Evolutionary conservation across 2,113 vertebrate genomes (phyloP), one percentile per base, ranked within the genome.

Genomic region (Syngnathus scovelli): DNA sequence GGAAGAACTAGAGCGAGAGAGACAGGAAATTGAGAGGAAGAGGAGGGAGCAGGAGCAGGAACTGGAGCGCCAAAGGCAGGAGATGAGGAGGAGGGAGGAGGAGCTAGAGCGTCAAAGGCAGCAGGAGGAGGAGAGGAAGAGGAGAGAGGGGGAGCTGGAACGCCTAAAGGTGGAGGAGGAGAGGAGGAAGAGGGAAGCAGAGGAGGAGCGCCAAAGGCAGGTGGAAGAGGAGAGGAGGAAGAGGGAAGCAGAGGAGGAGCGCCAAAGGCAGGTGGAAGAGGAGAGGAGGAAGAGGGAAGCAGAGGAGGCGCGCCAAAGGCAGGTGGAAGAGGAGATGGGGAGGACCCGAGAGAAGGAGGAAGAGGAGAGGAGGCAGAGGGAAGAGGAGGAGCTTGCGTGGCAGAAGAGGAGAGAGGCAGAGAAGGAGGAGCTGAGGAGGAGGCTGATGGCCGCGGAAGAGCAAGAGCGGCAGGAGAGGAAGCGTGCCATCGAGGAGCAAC

Each of bases 241-340:
- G 39, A 44, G 39, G 62, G 21, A 19, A 33, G 64, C 2, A 10
- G 48, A 39, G 48, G 27, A 51, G 27, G 63, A 51, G 61, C 39
- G 19, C 19, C 38, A 44, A 44, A 63, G 61, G 60, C 4, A 21
- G 60, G 60, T 43, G 60, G 41, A 64, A 8, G 62, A 49, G 4
- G 16, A 19, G 62, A 36, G 15, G 39, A 49, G 13, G 44, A 4
- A 8, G 6, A 44, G 16, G 41, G 11, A 48, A 11, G 21, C 18
- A 9, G 61, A 43, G 6, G 8, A 21, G 61, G 21, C 18, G 15
- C 41, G 1, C 12, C n/a, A 27, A 23, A 43, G 19, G 12, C 7
- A n/a, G 78, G 77, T 55, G 56, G 74, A 88, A 59, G 76, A 88
- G 38, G 86, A 85, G 76, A 82, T 81, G 70, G 80, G 85, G 83